Conservation (phyloP, 2,797 vertebrate species). For the Squalus acanthias region DNA sequence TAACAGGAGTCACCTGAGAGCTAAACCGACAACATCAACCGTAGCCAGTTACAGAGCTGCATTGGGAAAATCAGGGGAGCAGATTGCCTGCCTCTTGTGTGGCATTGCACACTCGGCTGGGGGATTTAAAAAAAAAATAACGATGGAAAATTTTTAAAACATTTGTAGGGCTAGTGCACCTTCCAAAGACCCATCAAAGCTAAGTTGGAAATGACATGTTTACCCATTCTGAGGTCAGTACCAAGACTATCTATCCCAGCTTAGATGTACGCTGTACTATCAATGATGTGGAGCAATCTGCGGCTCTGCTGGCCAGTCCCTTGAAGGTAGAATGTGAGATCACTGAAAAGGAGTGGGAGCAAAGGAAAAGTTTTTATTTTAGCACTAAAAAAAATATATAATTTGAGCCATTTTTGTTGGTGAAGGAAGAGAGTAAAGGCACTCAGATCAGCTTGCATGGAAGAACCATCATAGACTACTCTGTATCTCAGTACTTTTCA, state of each 20-base stretch:
- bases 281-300: background rate
- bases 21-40: background rate
- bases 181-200: background rate
- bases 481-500: background rate
- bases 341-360: background rate
- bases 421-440: background rate
- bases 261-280: background rate
- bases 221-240: background rate
- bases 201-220: background rate
- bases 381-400: background rate
- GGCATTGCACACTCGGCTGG: background rate
- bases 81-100: background rate
- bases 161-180: background rate
- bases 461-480: background rate
- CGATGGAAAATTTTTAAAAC: background rate
- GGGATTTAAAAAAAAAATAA: background rate
- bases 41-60: background rate
- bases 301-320: background rate
- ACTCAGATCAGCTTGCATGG: slow-evolving; percentile 27
- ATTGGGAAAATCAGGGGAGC: background rate
- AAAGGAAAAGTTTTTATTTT: background rate
- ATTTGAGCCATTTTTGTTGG: background rate
- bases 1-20: background rate
- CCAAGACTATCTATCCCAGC: background rate
- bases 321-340: background rate